These are phyloP conservation scores for Drosophila mauritiana DNA, from an alignment of 1,140 invertebrate genomes.

Conservation along the genomic window DNA sequence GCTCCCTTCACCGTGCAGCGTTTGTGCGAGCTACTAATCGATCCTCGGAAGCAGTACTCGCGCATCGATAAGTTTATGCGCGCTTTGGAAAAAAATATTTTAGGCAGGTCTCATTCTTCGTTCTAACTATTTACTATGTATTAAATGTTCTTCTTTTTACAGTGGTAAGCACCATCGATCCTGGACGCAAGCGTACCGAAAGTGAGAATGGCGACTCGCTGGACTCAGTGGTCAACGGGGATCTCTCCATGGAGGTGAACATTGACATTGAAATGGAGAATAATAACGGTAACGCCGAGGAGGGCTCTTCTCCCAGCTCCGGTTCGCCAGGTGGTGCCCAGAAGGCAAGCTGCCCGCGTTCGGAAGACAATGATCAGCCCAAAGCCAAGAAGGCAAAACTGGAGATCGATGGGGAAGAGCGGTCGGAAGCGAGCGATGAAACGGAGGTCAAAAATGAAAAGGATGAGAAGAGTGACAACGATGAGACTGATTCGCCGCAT, in stretches of 20 bases:
- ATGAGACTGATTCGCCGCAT: conserved; percentile 40
- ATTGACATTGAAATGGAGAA: conserved; percentile 90
- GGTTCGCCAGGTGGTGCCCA: conserved; percentile 7
- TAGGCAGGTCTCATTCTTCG: conserved; percentile 83
- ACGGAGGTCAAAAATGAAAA: conserved; percentile 25
- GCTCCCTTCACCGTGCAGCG: conserved; percentile 98
- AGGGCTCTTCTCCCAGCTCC: conserved; percentile 7
- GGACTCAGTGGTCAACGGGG: conserved; percentile 87
- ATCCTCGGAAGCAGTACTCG: conserved; percentile 97
- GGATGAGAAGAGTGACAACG: conserved; percentile 28
- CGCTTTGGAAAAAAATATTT: conserved; percentile 96
- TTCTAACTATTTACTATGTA: too few species aligned
- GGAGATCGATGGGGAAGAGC: conserved; percentile 57
- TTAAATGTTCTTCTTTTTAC: neutral
- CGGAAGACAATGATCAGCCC: conserved; percentile 56
- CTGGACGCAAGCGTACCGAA: conserved; percentile 87
- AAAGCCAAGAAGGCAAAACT: conserved; percentile 80
- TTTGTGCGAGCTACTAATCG: conserved; percentile 95
- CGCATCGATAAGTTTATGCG: conserved; percentile 98
- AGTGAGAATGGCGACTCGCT: conserved; percentile 89
- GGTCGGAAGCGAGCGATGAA: conserved; percentile 1
- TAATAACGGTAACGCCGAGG: conserved; percentile 83
- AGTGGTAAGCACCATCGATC: conserved; percentile 97
- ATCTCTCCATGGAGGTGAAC: conserved; percentile 88
- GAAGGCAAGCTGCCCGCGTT: conserved; percentile 58